phyloP scores from a whole-genome alignment of 2,888 invertebrate species.

The Ophioninae sp. region DNA sequence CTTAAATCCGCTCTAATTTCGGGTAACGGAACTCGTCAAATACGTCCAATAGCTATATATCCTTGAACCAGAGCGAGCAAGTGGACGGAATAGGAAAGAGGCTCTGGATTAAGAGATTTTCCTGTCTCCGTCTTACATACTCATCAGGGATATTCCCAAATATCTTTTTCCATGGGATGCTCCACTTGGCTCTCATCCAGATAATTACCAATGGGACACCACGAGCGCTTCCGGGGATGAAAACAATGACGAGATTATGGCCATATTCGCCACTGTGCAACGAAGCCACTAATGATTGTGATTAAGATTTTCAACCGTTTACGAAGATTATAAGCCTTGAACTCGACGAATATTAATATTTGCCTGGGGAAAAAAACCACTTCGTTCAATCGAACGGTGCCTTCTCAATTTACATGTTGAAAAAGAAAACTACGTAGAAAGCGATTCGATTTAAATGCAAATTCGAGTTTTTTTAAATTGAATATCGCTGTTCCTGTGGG shows the following conservation, averaged over 20 bases:
- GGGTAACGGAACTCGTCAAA: conserved; percentile 63
- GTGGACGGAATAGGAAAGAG: not conserved
- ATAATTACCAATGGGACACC: conserved; percentile 49
- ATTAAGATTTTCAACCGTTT: conserved; percentile 48
- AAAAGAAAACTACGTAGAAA: not conserved
- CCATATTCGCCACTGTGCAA: not conserved
- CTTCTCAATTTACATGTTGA: not conserved
- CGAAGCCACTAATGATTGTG: conserved; percentile 10
- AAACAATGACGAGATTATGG: conserved; percentile 58
- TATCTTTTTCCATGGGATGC: conserved; percentile 46
- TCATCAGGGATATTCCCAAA: conserved; percentile 31
- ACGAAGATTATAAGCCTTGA: conserved; percentile 29
- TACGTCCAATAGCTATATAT: conserved; percentile 17
- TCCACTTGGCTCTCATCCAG: conserved; percentile 45
- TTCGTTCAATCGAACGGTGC: not conserved
- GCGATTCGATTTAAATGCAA: not conserved
- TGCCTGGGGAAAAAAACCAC: not conserved
- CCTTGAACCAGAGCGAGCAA: conserved; percentile 7
- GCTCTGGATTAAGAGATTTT: conserved; percentile 59
- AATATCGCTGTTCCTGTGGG: not conserved
- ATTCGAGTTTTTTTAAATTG: not conserved
- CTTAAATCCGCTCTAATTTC: conserved; percentile 71
- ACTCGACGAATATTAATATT: conserved; percentile 4
- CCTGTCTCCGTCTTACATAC: conserved; percentile 22
- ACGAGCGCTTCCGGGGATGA: conserved; percentile 51